A percentile compares a stretch with the other conserved stretches of the same genome.
Evolutionary conservation across 2,797 vertebrate genomes (phyloP).

Genomic region (Loris lydekkerianus): DNA sequence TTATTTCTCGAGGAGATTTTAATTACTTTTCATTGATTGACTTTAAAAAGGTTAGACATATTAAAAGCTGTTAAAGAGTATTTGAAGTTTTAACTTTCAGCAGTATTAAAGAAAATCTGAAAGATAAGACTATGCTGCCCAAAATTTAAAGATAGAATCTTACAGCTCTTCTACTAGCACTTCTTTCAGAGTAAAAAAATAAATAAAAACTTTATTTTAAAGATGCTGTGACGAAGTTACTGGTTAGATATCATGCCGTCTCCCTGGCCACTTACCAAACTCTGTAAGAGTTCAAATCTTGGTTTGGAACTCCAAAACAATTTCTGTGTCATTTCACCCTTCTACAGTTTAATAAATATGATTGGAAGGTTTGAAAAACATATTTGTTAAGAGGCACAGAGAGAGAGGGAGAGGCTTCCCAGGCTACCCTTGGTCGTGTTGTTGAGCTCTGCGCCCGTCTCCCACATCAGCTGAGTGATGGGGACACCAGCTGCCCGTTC

Average conservation of each 20-base stretch:
- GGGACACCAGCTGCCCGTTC: not conserved
- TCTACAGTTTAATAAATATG: not conserved
- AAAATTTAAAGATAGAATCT: not conserved
- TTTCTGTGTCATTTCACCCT: not conserved
- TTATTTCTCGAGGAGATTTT: conserved; percentile 8
- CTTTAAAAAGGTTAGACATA: not conserved
- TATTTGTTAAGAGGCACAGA: not conserved
- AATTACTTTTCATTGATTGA: conserved; percentile 32
- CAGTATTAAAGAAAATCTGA: not conserved
- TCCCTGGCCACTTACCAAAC: not conserved
- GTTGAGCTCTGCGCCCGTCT: not conserved
- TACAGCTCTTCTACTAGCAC: not conserved
- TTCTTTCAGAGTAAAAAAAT: not conserved
- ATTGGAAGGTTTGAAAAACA: not conserved
- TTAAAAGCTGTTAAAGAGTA: not conserved
- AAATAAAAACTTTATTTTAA: not conserved
- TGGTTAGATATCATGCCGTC: not conserved
- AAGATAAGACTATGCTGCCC: not conserved
- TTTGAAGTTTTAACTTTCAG: conserved; percentile 39
- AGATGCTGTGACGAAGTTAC: not conserved
- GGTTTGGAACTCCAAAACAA: not conserved
- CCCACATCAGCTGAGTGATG: not conserved
- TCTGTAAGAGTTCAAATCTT: conserved; percentile 9
- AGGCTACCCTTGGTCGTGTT: not conserved
- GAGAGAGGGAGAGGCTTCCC: not conserved